These are phyloP conservation scores for Myrmecophaga tridactyla DNA, from an alignment of 2,113 vertebrate genomes.

Conservation along the genomic window DNA sequence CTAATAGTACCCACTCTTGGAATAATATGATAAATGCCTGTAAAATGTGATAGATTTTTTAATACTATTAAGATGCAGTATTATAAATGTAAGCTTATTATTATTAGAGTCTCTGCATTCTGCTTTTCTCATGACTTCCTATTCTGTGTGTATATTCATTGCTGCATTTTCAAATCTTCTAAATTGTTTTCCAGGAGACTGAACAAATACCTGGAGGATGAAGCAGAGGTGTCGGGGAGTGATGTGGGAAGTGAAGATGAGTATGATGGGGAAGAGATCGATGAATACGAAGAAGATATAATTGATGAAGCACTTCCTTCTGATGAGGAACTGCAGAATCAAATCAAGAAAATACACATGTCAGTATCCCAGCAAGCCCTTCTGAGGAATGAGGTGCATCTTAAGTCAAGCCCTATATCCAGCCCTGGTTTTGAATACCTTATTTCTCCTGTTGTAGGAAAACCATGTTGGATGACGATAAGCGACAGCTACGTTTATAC, in stretches of 20 bases:
- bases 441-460: constrained; percentile 86
- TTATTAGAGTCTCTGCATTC: neutral
- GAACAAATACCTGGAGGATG: constrained; percentile 93
- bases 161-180: neutral
- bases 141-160: neutral
- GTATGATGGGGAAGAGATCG: constrained; percentile 86
- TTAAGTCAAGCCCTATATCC: rapidly evolving
- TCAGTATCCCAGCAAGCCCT: constrained; percentile 78
- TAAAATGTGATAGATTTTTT: neutral
- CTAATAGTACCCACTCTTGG: neutral
- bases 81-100: neutral
- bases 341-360: constrained; percentile 98
- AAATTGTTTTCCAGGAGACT: constrained; percentile 82
- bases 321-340: constrained; percentile 91
- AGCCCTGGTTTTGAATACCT: neutral
- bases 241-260: constrained; percentile 94
- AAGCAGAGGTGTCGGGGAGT: constrained; percentile 96
- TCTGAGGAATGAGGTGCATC: neutral
- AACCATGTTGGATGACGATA: constrained; percentile 94
- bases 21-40: neutral
- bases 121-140: neutral
- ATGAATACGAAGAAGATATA: constrained; percentile 95
- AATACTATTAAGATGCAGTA: neutral
- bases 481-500: constrained; percentile 91
- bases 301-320: constrained; percentile 94